Conservation (phyloP, 2,888 invertebrate genomes). For the Busseola fusca region DNA sequence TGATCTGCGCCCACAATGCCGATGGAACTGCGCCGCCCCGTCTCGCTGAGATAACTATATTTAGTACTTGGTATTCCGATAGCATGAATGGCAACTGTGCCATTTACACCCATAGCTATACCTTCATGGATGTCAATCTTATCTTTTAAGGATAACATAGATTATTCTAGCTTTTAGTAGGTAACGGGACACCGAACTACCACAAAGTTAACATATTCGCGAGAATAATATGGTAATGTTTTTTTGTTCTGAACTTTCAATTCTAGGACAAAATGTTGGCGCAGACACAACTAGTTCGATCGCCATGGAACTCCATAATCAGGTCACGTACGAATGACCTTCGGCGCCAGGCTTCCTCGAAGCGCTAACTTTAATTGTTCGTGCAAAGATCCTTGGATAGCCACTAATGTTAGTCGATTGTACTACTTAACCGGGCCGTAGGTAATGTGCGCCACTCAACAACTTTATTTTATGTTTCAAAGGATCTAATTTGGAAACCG, state of each 20-base stretch:
- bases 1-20: constrained; percentile 57
- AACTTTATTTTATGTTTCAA: constrained; percentile 28
- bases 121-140: constrained; percentile 10
- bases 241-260: constrained; percentile 64
- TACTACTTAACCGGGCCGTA: constrained; percentile 45
- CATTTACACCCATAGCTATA: constrained; percentile 25
- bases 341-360: constrained; percentile 64
- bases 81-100: constrained; percentile 50
- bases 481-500: constrained; percentile 11
- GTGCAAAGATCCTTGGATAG: constrained; percentile 48
- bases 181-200: constrained; percentile 20
- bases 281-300: constrained; percentile 64
- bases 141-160: constrained; percentile 14
- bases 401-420: constrained; percentile 44
- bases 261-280: constrained; percentile 65
- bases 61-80: constrained; percentile 40
- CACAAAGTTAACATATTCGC: constrained; percentile 21
- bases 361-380: constrained; percentile 61
- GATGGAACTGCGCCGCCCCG: constrained; percentile 43
- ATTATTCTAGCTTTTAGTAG: constrained; percentile 21
- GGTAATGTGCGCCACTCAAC: constrained; percentile 29
- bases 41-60: constrained; percentile 55
- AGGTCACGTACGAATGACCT: constrained; percentile 75
- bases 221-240: constrained; percentile 50
- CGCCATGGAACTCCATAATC: constrained; percentile 70